phyloP scores from a whole-genome alignment of 2,113 vertebrate species.

The Donacobius atricapilla region DNA sequence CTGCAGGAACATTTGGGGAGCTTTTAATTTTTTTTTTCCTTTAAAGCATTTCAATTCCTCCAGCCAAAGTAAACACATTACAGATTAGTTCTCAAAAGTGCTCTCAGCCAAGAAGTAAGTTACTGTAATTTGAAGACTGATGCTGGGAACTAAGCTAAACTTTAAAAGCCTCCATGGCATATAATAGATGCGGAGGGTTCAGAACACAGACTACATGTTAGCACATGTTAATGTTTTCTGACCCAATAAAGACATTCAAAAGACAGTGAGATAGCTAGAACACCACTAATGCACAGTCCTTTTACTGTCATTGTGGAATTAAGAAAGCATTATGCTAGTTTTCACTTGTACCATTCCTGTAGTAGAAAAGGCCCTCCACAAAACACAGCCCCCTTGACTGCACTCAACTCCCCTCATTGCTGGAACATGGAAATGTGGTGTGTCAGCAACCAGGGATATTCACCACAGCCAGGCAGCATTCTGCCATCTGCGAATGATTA shows the following conservation, averaged over 20 bases:
- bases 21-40: conserved; percentile 21
- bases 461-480: neutral
- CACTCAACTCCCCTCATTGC: conserved; percentile 13
- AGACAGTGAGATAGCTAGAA: neutral
- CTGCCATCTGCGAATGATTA: neutral
- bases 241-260: neutral
- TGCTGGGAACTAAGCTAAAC: neutral
- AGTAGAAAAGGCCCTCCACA: neutral
- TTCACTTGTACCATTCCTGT: neutral
- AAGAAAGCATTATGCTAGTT: neutral
- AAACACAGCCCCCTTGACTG: conserved; percentile 26
- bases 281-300: neutral
- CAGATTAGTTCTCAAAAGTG: conserved; percentile 26
- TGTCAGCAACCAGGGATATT: neutral
- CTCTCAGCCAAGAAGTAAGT: conserved; percentile 20
- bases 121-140: conserved; percentile 1
- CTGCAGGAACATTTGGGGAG: neutral
- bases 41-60: conserved; percentile 28
- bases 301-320: conserved; percentile 38
- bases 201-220: neutral
- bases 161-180: neutral
- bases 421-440: neutral
- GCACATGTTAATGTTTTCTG: neutral
- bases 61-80: conserved; percentile 46
- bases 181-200: neutral